Conservation (phyloP, 2,888 invertebrate species). For the Prosapia bicincta region DNA sequence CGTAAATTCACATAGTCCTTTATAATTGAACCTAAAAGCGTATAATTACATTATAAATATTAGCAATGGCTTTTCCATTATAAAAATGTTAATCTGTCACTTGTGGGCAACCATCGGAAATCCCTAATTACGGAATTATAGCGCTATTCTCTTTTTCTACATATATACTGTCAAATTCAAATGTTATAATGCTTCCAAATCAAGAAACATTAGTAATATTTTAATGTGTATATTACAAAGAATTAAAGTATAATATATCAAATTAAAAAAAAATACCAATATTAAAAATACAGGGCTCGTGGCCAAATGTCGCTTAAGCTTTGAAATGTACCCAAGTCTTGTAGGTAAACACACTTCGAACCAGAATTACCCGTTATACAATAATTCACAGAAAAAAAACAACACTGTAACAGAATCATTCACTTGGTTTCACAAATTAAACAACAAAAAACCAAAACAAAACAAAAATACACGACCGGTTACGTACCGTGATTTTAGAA, state of each 20-base stretch:
- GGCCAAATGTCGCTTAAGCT: no score
- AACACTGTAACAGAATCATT: conserved; percentile 4
- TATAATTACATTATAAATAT: no score
- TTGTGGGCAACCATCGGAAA: background rate
- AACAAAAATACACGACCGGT: background rate
- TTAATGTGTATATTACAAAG: no score
- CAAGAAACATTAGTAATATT: no score
- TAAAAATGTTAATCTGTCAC: background rate
- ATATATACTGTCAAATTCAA: no score
- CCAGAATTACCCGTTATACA: background rate
- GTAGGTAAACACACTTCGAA: background rate
- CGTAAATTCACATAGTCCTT: background rate
- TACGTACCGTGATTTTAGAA: background rate
- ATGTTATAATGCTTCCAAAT: no score
- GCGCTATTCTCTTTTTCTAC: no score
- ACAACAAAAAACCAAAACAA: conserved; percentile 15
- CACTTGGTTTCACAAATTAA: conserved; percentile 17
- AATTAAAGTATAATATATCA: no score
- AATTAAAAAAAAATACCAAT: no score
- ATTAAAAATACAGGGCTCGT: no score
- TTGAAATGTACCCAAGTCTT: no score
- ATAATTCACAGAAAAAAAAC: background rate
- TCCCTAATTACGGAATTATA: background rate
- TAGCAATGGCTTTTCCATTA: background rate
- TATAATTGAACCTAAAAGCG: background rate